Evolutionary conservation across 2,797 vertebrate species (phyloP), one percentile per base, ranked within the genome.

Genomic region (Sebastiscus tertius): DNA sequence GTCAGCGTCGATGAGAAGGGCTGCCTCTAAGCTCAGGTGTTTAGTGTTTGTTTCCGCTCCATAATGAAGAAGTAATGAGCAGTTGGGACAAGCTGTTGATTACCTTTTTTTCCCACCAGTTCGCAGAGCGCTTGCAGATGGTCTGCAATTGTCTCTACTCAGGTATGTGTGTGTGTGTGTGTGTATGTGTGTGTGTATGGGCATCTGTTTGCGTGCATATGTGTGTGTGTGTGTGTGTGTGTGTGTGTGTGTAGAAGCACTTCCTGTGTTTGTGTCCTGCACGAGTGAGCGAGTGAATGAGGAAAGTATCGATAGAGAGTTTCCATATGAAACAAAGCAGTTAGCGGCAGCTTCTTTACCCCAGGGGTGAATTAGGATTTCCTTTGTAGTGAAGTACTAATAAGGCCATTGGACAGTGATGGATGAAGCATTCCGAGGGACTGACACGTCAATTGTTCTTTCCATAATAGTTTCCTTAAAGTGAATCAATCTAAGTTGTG

Each of bases 401-500:
- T 93, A 94, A 94, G 92, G 72, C 80, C 81, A 56, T 18, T 18
- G 81, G 93, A 95, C 94, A 92, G 79, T 94, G 95, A 96, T 94
- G 90, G 93, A 96, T 95, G 92, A 89, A 70, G 69, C 82, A 26
- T 88, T 93, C 89, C 87, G 87, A 24, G 90, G 81, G 92, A 93
- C 89, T 92, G 94, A 94, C 93, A 93, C 70, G 61, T 92, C 94
- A 93, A 93, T 95, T 95, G 94, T 94, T 95, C 93, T 95, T 94
- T 90, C 92, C 83, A 94, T 94, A 95, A 94, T 94, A 91, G 93
- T 93, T 93, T 94, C 90, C 88, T 93, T 91, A 85, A 93, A 93
- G 90, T 93, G 88, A 92, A 93, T 95, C 92, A 94, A 92, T 93
- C 86, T 78, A 87, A 80, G 77, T 85, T 89, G 81, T 81, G 27